These are phyloP conservation scores for Zaprionus davidi DNA, from an alignment of 1,140 invertebrate species.

Conservation along the genomic window DNA sequence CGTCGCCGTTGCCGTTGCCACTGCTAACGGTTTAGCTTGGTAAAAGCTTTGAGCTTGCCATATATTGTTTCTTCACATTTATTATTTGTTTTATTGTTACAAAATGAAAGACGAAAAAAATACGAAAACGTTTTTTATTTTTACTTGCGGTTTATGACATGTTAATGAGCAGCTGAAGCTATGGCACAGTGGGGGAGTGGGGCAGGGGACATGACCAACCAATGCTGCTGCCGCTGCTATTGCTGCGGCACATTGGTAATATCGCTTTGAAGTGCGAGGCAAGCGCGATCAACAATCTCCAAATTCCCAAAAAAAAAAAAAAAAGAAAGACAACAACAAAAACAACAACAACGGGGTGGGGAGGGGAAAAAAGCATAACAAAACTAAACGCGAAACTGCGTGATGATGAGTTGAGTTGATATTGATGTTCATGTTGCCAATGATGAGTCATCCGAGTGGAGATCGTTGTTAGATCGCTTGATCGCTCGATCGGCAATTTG, in stretches of 20 bases:
- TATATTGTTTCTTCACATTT: constrained; percentile 38
- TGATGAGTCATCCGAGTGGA: constrained; percentile 40
- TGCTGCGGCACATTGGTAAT: constrained; percentile 37
- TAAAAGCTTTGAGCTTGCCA: constrained; percentile 40
- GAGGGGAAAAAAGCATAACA: not conserved
- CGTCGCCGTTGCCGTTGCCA: not conserved
- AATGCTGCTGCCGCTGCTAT: too few relatives aligned
- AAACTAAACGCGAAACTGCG: constrained; percentile 24
- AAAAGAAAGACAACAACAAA: not conserved
- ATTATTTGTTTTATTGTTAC: constrained; percentile 21
- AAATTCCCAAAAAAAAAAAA: not conserved
- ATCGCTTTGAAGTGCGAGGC: constrained; percentile 46
- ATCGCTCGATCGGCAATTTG: constrained; percentile 9
- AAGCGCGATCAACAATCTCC: constrained; percentile 44
- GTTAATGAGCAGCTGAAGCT: constrained; percentile 67
- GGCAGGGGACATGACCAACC: constrained; percentile 4
- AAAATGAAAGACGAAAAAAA: constrained; percentile 15
- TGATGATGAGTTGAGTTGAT: constrained; percentile 31
- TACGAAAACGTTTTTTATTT: constrained; percentile 40
- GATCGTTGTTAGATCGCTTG: not conserved
- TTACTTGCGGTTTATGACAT: constrained; percentile 79
- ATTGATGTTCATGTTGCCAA: constrained; percentile 22
- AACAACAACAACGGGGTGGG: constrained; percentile 5
- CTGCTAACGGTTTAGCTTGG: constrained; percentile 21
- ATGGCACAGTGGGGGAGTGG: constrained; percentile 14